Evolutionary conservation across 2,797 vertebrate species (phyloP).

Genomic region (Echeneis naucrates): DNA sequence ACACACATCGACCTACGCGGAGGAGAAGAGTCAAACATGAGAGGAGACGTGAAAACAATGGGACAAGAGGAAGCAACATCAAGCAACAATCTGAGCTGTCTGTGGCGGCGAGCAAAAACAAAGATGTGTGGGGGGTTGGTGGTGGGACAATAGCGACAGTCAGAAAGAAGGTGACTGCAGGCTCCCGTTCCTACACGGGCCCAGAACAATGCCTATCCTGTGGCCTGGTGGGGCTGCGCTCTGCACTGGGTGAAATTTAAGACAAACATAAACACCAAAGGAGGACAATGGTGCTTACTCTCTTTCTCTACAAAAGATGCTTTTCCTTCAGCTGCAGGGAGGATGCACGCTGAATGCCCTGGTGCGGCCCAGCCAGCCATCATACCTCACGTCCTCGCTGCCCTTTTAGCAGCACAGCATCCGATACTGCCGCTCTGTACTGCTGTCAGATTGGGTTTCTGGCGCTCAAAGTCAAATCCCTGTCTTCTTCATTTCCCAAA

Average conservation of each 20-base stretch:
- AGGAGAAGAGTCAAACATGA: slow-evolving; percentile 65
- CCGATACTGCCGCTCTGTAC: slow-evolving; percentile 37
- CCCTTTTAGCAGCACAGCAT: slow-evolving; percentile 64
- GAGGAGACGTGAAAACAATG: slow-evolving; percentile 74
- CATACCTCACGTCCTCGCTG: slow-evolving; percentile 55
- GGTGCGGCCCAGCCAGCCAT: slow-evolving; percentile 30
- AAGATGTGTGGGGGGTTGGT: slow-evolving; percentile 55
- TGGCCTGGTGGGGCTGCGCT: slow-evolving; percentile 66
- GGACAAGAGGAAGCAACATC: slow-evolving; percentile 73
- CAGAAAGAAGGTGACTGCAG: slow-evolving; percentile 76
- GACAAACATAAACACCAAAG: slow-evolving; percentile 76
- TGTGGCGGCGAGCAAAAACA: slow-evolving; percentile 69
- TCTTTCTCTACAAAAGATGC: slow-evolving; percentile 70
- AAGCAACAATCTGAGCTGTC: slow-evolving; percentile 74
- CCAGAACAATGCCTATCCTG: slow-evolving; percentile 78
- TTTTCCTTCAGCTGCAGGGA: slow-evolving; percentile 73
- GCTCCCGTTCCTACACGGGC: slow-evolving; percentile 73
- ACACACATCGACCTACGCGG: slow-evolving; percentile 54
- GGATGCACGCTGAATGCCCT: slow-evolving; percentile 67
- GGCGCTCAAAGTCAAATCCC: slow-evolving; percentile 49
- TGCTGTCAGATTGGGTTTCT: slow-evolving; percentile 62
- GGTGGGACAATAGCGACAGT: slow-evolving; percentile 72
- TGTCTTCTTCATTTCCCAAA: slow-evolving; percentile 71
- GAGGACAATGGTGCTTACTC: slow-evolving; percentile 73
- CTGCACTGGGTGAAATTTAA: slow-evolving; percentile 68